Percentiles rank a stretch among this genome's conserved stretches.
Evolutionary conservation across 2,113 vertebrate genomes (phyloP).

Genomic region (Chloebia gouldiae): DNA sequence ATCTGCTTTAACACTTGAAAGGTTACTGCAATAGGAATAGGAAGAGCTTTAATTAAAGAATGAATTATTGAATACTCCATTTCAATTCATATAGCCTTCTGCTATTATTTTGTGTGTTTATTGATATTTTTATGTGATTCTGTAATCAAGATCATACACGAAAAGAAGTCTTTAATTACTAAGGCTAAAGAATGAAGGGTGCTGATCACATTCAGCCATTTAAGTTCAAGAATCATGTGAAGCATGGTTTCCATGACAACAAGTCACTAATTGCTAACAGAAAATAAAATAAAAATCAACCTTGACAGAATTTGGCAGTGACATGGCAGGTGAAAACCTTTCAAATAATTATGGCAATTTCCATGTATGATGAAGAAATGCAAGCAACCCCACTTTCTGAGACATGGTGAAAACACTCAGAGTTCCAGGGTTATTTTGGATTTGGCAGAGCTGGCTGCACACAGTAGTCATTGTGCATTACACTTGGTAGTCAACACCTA

Average conservation of each 20-base stretch:
- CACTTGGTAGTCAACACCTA: conserved; percentile 33
- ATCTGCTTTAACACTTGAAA: conserved; percentile 77
- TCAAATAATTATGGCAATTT: conserved; percentile 44
- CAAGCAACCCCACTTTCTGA: conserved; percentile 15
- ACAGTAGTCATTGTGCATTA: not conserved
- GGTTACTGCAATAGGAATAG: conserved; percentile 67
- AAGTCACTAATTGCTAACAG: conserved; percentile 76
- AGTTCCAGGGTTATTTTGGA: conserved; percentile 25
- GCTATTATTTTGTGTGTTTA: conserved; percentile 74
- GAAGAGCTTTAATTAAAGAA: conserved; percentile 75
- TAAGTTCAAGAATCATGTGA: conserved; percentile 77
- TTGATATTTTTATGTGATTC: conserved; percentile 70
- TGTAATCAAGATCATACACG: conserved; percentile 65
- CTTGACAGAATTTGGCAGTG: conserved; percentile 64
- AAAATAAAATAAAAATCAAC: conserved; percentile 76
- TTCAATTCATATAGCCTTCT: conserved; percentile 70
- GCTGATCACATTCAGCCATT: conserved; percentile 71
- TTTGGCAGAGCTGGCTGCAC: conserved; percentile 19
- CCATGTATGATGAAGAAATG: conserved; percentile 23
- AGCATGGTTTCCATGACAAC: conserved; percentile 79
- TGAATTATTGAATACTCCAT: conserved; percentile 75
- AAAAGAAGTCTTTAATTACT: conserved; percentile 40
- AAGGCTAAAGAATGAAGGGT: conserved; percentile 31
- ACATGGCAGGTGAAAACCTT: conserved; percentile 31
- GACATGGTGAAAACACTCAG: not conserved